Conservation (phyloP, 2,113 vertebrate genomes). For the Sphyrna mokarran region DNA sequence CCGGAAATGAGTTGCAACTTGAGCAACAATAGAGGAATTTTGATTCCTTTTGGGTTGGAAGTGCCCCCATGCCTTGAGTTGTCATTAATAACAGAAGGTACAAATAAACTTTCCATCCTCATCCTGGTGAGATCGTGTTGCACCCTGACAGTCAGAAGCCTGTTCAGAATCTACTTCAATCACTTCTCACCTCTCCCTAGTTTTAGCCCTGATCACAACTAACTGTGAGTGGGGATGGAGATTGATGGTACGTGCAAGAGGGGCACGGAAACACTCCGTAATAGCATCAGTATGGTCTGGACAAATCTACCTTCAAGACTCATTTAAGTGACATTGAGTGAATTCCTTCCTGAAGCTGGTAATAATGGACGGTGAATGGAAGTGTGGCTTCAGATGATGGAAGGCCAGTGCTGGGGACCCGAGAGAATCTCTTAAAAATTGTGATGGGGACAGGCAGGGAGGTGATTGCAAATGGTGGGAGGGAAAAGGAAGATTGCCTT, state of each 20-base stretch:
- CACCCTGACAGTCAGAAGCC: not conserved
- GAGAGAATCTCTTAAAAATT: not conserved
- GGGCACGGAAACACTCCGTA: not conserved
- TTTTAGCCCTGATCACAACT: not conserved
- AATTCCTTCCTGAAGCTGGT: not conserved
- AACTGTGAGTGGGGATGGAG: not conserved
- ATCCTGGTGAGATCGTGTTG: not conserved
- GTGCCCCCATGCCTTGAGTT: not conserved
- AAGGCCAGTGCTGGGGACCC: not conserved
- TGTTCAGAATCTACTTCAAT: not conserved
- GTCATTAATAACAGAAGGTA: not conserved
- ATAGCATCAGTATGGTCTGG: too few relatives aligned
- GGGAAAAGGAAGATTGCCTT: not conserved
- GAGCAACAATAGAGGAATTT: not conserved
- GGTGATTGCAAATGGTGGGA: not conserved
- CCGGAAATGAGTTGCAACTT: not conserved
- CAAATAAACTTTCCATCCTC: not conserved
- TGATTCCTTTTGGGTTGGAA: not conserved
- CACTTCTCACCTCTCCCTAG: not conserved
- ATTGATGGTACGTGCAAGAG: not conserved
- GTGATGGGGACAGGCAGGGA: not conserved
- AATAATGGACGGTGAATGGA: not conserved
- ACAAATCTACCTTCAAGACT: not conserved
- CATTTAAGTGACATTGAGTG: not conserved
- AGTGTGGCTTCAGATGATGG: not conserved